Percentiles rank a stretch among this genome's conserved stretches.
Evolutionary conservation across 2,888 invertebrate genomes (phyloP).

Genomic region (Agrochola lota): DNA sequence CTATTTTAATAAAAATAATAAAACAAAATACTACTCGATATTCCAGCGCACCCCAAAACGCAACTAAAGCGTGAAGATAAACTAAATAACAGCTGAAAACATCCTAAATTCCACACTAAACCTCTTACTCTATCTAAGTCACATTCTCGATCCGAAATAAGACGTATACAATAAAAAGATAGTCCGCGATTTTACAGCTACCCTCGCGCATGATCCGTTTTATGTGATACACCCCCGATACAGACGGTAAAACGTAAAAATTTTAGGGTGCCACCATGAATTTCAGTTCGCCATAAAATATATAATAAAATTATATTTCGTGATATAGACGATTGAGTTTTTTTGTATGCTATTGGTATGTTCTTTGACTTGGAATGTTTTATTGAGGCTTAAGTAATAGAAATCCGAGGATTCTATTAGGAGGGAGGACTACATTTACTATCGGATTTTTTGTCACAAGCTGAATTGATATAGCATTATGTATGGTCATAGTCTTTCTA

Average conservation of each 20-base stretch:
- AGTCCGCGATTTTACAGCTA: slow-evolving; percentile 68
- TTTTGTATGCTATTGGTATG: slow-evolving; percentile 29
- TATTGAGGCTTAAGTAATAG: slow-evolving; percentile 50
- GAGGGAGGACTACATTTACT: background rate
- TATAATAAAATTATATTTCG: slow-evolving; percentile 64
- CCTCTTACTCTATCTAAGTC: slow-evolving; percentile 45
- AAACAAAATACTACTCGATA: background rate
- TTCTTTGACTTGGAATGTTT: slow-evolving; percentile 30
- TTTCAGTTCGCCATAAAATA: slow-evolving; percentile 63
- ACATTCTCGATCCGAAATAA: slow-evolving; percentile 61
- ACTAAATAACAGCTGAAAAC: slow-evolving; percentile 42
- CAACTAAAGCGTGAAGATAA: slow-evolving; percentile 58
- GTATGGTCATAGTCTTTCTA: background rate
- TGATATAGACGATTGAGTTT: slow-evolving; percentile 56
- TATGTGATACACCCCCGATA: slow-evolving; percentile 74
- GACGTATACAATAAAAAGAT: slow-evolving; percentile 73
- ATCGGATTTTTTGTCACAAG: background rate
- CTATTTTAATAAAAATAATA: too few species aligned
- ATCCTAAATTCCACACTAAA: slow-evolving; percentile 49
- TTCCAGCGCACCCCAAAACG: slow-evolving; percentile 8
- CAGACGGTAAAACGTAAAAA: slow-evolving; percentile 76
- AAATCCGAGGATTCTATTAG: slow-evolving; percentile 26
- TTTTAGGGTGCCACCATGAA: slow-evolving; percentile 76
- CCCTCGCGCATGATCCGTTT: slow-evolving; percentile 74
- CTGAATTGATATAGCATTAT: background rate